Evolutionary conservation across 2,888 invertebrate species (phyloP), one percentile per base, ranked within the genome.

Genomic region (Plebejus anna): DNA sequence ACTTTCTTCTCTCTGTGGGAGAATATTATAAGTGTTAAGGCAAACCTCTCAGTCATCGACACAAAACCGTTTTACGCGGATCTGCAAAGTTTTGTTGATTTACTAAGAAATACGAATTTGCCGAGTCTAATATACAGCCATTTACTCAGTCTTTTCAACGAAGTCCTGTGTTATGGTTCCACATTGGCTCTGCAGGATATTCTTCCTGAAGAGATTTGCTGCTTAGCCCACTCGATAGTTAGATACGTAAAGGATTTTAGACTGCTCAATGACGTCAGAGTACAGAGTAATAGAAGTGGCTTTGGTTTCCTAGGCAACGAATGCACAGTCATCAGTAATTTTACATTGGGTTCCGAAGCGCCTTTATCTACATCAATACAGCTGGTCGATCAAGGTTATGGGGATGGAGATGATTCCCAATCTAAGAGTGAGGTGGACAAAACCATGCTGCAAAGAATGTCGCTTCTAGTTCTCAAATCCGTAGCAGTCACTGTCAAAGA

Each of bases 401-500:
- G 92, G 0, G 90, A 94, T 78, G 91, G 91, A 0, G 84, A 88
- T 1, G 89, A 91, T 59, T 80, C 81, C 11, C 85, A 86, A 88
- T 88, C 91, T 0, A 93, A 93, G 77, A 91, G 87, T 32, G 95
- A 95, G 86, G 95, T 96, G 78, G 97, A 97, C 83, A 96, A 96
- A 85, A 96, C 97, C 2, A 95, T 98, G 85, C 89, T 98, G 70
- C 98, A 98, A 85, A 97, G 97, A 90, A 96, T 98, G 94, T 97
- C 97, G 2, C 89, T 98, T n/a, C 90, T 98, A 78, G 97, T 98
- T 75, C 90, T 98, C 4, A 98, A 98, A 91, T 97, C 97, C 42
- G 97, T 98, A 57, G 98, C 98, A 0, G 97, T 98, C 0, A 98
- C 97, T 0, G 97, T 98, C 0, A 98, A 98, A 86, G 98, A 98